phyloP scores from a whole-genome alignment of 2,888 invertebrate genomes.

The Leuctra nigra region DNA sequence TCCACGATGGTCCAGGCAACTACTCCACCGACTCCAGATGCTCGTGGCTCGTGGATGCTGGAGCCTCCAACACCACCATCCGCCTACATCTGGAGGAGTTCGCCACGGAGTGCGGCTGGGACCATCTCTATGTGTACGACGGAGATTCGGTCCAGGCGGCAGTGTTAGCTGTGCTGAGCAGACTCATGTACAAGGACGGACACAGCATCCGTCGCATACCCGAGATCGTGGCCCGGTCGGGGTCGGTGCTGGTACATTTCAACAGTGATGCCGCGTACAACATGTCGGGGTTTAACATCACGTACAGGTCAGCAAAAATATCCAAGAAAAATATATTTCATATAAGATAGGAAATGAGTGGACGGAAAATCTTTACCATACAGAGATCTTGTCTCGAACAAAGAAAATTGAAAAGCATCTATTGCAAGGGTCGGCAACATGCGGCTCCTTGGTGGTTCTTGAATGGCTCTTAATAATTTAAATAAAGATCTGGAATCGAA shows the following conservation, averaged over 20 bases:
- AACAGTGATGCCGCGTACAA: slow-evolving; percentile 98
- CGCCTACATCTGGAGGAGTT: slow-evolving; percentile 88
- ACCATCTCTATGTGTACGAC: slow-evolving; percentile 96
- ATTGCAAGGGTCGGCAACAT: too few species aligned
- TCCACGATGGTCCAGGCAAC: slow-evolving; percentile 86
- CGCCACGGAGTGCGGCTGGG: slow-evolving; percentile 99
- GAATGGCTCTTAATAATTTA: too few species aligned
- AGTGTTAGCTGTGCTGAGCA: slow-evolving; percentile 79
- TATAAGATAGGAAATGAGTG: too few species aligned
- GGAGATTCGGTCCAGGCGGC: slow-evolving; percentile 94
- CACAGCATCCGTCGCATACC: slow-evolving; percentile 68
- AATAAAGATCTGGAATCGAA: too few species aligned
- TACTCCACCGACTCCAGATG: slow-evolving; percentile 92
- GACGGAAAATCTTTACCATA: not conserved
- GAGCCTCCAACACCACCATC: slow-evolving; percentile 50
- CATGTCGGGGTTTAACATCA: slow-evolving; percentile 96
- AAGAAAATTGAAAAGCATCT: too few species aligned
- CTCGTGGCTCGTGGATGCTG: slow-evolving; percentile 85
- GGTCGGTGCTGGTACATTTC: slow-evolving; percentile 85
- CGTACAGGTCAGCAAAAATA: slow-evolving; percentile 68
- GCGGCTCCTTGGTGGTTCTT: too few species aligned
- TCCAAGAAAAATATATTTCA: too few species aligned
- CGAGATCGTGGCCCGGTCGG: slow-evolving; percentile 80
- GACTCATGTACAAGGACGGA: slow-evolving; percentile 69
- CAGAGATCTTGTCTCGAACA: too few species aligned